phyloP scores from a whole-genome alignment of 1,140 invertebrate species.

The Panulirus ornatus region DNA sequence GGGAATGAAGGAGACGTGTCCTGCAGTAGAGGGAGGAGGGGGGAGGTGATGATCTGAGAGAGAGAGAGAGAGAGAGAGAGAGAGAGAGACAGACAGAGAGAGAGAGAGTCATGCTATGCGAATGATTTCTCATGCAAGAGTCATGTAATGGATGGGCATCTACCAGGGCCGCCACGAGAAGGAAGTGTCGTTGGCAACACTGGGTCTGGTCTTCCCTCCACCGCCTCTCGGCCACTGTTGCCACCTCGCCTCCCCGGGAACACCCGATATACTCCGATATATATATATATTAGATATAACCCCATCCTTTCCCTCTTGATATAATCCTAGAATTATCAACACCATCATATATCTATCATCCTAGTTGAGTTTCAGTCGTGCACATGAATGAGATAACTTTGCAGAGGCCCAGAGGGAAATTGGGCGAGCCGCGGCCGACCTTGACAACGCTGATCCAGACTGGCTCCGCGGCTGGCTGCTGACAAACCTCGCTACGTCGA shows the following conservation, averaged over 20 bases:
- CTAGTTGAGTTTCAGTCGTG: too few relatives aligned
- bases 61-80: conserved; percentile 2
- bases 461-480: conserved; percentile 31
- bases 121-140: conserved; percentile 44
- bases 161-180: conserved; percentile 6
- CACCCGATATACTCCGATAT: too few relatives aligned
- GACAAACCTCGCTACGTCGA: conserved; percentile 35
- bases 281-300: too few relatives aligned
- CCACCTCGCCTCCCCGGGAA: too few relatives aligned
- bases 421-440: not conserved
- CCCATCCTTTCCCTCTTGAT: too few relatives aligned
- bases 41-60: not conserved
- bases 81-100: not conserved
- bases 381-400: too few relatives aligned
- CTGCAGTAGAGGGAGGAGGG: too few relatives aligned
- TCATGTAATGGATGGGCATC: conserved; percentile 29
- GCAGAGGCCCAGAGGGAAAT: too few relatives aligned
- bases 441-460: conserved; percentile 20
- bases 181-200: conserved; percentile 14
- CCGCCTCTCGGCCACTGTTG: not conserved
- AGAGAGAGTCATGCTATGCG: not conserved
- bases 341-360: too few relatives aligned
- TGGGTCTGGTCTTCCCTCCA: not conserved
- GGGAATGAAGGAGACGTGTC: too few relatives aligned
- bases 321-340: too few relatives aligned